These are phyloP conservation scores for Gymnocheta viridis DNA, from an alignment of 2,888 invertebrate species.

Conservation along the genomic window DNA sequence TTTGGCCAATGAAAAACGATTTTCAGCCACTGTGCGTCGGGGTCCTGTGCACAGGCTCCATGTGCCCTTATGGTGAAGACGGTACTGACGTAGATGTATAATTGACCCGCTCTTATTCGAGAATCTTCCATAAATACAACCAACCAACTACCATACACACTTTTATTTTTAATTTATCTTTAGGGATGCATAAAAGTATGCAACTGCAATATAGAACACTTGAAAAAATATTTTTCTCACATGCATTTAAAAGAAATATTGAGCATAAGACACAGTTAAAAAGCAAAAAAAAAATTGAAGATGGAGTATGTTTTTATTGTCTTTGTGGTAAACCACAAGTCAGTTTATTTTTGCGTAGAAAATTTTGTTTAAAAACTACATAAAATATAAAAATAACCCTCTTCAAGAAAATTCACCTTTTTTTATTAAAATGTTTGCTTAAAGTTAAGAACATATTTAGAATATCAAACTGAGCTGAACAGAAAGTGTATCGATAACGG, in stretches of 20 bases:
- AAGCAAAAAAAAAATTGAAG: conserved; percentile 40
- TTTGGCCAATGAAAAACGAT: too few relatives aligned
- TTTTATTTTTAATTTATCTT: conserved; percentile 50
- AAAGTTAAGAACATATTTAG: background rate
- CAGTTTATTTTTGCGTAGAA: conserved; percentile 65
- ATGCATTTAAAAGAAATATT: background rate
- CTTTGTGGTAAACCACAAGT: conserved; percentile 74
- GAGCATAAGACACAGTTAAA: background rate
- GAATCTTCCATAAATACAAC: too few relatives aligned
- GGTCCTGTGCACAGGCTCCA: too few relatives aligned
- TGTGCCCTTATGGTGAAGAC: too few relatives aligned
- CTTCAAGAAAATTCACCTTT: conserved; percentile 63
- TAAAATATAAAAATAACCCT: conserved; percentile 49
- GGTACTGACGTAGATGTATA: too few relatives aligned
- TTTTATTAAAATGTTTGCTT: background rate
- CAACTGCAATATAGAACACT: background rate
- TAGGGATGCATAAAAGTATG: conserved; percentile 60
- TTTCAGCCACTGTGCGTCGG: too few relatives aligned
- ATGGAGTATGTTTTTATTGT: conserved; percentile 70
- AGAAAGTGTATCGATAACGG: conserved; percentile 45
- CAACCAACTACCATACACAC: too few relatives aligned
- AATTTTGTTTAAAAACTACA: conserved; percentile 45
- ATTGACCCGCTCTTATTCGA: too few relatives aligned
- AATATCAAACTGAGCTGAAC: conserved; percentile 15
- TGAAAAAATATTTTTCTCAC: conserved; percentile 3